Evolutionary conservation across 2,888 invertebrate genomes (phyloP).

Genomic region (Brachynemurus nebulosus): DNA sequence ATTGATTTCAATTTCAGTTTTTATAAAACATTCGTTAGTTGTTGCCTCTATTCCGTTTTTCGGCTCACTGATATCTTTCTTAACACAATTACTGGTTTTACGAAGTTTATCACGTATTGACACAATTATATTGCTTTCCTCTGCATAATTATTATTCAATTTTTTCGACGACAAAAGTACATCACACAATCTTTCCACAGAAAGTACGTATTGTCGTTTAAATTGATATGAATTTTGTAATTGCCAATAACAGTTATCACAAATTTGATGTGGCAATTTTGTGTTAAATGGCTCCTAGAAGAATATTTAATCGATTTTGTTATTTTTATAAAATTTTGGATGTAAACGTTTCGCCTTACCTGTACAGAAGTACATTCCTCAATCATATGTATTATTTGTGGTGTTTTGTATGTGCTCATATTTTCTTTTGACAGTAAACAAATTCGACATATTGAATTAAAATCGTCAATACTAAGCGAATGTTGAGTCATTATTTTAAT

Average conservation of each 20-base stretch:
- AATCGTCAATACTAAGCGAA: neutral
- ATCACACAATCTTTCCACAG: constrained; percentile 1
- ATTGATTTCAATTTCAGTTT: no score
- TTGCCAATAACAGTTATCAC: neutral
- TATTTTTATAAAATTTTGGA: neutral
- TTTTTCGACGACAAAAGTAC: neutral
- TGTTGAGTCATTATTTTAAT: neutral
- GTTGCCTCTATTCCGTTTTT: neutral
- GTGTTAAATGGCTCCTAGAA: neutral
- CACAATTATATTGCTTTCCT: neutral
- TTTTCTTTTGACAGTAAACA: constrained; percentile 6
- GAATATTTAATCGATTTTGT: neutral
- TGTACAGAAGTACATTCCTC: constrained; percentile 6
- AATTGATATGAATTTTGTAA: constrained; percentile 1
- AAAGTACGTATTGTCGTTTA: constrained; percentile 2
- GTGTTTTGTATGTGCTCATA: neutral
- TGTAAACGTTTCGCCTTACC: neutral
- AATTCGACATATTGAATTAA: constrained; percentile 3
- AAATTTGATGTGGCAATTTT: constrained; percentile 3
- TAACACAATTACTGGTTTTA: neutral
- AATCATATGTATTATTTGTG: constrained; percentile 4
- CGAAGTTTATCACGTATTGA: neutral
- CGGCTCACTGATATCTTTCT: no score
- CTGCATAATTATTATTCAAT: neutral
- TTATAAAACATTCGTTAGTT: neutral